phyloP scores from a whole-genome alignment of 1,140 invertebrate genomes.

The Drosophila serrata region DNA sequence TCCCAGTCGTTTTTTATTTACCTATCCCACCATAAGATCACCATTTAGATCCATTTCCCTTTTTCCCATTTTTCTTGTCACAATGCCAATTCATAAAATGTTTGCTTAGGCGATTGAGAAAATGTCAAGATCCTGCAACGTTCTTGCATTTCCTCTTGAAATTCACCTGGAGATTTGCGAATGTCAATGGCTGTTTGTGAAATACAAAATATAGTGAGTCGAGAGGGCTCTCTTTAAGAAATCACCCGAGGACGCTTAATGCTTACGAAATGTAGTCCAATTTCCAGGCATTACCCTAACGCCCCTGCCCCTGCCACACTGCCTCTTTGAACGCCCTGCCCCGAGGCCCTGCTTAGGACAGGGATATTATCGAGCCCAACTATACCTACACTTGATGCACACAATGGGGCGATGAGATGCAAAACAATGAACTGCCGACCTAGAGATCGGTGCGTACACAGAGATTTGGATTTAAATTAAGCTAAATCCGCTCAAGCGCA shows the following conservation, averaged over 20 bases:
- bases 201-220: not conserved
- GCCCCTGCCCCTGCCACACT: slow-evolving; percentile 27
- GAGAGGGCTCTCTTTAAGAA: slow-evolving; percentile 20
- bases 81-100: slow-evolving; percentile 32
- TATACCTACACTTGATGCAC: slow-evolving; percentile 33
- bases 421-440: slow-evolving; percentile 52
- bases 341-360: slow-evolving; percentile 39
- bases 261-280: slow-evolving; percentile 58
- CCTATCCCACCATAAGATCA: slow-evolving; percentile 9
- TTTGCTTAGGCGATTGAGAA: slow-evolving; percentile 45
- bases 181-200: slow-evolving; percentile 46
- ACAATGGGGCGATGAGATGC: slow-evolving; percentile 33
- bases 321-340: slow-evolving; percentile 33
- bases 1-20: slow-evolving; percentile 1
- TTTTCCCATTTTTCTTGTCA: not conserved
- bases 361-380: slow-evolving; percentile 27
- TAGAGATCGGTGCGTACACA: slow-evolving; percentile 49
- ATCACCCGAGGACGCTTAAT: slow-evolving; percentile 45
- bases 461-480: slow-evolving; percentile 83
- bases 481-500: slow-evolving; percentile 79
- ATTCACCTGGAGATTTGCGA: slow-evolving; percentile 28
- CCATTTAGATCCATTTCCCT: slow-evolving; percentile 1
- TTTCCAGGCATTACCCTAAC: slow-evolving; percentile 54
- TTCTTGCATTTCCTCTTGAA: slow-evolving; percentile 13
- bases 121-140: slow-evolving; percentile 53